Conservation (phyloP, 35 echinoderm and acorn worm species). For the Anneissia japonica region DNA sequence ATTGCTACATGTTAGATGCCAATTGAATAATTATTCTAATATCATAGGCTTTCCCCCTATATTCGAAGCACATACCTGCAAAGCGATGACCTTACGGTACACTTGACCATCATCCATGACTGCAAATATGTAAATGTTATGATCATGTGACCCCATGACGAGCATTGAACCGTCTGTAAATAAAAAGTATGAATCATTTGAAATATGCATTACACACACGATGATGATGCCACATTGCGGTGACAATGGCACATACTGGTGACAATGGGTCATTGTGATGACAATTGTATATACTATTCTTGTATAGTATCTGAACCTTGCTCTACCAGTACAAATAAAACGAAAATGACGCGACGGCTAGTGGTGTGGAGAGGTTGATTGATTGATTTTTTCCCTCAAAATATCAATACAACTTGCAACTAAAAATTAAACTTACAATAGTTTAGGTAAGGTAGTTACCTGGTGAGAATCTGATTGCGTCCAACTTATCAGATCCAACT, state of each 20-base stretch:
- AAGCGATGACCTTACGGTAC: conserved; percentile 45
- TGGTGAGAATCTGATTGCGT: conserved; percentile 59
- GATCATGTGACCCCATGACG: conserved; percentile 79
- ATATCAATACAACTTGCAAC: too few relatives aligned
- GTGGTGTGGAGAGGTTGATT: too few relatives aligned
- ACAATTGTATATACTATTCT: not conserved
- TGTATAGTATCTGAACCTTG: too few relatives aligned
- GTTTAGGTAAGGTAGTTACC: too few relatives aligned
- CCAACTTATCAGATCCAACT: conserved; percentile 53
- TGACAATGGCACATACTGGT: not conserved
- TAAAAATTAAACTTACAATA: too few relatives aligned
- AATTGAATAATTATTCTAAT: too few relatives aligned
- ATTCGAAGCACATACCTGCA: not conserved
- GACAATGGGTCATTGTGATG: too few relatives aligned
- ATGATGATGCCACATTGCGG: not conserved
- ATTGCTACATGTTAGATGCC: not conserved
- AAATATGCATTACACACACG: not conserved
- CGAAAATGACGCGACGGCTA: too few relatives aligned
- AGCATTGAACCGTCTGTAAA: conserved; percentile 62
- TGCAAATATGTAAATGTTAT: conserved; percentile 72
- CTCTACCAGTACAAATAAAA: too few relatives aligned
- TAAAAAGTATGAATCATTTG: not conserved
- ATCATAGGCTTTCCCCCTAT: conserved; percentile 28
- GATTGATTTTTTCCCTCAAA: too few relatives aligned
- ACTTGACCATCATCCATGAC: conserved; percentile 95